Percentiles rank a stretch among this genome's conserved stretches.
These are phyloP conservation scores for Euura saliciscinereae DNA, from an alignment of 1,140 invertebrate genomes.

Conservation along the genomic window DNA sequence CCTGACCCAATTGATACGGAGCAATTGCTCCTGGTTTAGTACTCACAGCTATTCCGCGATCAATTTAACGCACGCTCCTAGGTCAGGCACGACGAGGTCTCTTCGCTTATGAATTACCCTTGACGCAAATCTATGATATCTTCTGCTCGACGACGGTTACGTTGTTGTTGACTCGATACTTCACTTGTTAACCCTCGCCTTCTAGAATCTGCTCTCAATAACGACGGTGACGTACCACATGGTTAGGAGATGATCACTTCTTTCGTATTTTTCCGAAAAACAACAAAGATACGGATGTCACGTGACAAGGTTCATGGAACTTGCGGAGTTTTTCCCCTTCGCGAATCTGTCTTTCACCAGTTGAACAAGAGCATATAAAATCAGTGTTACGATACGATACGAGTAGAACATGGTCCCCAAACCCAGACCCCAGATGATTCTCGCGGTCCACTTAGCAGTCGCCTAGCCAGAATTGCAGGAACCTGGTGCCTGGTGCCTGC, in stretches of 20 bases:
- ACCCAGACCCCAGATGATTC: too few relatives aligned
- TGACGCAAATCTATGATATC: not conserved
- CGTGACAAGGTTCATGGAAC: too few relatives aligned
- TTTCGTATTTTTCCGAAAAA: too few relatives aligned
- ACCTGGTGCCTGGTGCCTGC: not conserved
- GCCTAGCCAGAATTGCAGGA: not conserved
- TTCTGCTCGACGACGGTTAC: not conserved
- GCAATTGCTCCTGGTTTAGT: too few relatives aligned
- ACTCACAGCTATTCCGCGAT: too few relatives aligned
- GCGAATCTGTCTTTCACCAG: slow-evolving; percentile 36
- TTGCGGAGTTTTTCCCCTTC: slow-evolving; percentile 13
- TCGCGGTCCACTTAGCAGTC: slow-evolving; percentile 15
- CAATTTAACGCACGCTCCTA: too few relatives aligned
- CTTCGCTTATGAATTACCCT: too few relatives aligned
- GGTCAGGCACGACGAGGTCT: too few relatives aligned
- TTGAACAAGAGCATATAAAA: slow-evolving; percentile 35
- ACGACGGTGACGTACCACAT: too few relatives aligned
- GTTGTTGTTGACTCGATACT: not conserved
- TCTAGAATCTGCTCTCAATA: not conserved
- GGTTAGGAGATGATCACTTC: too few relatives aligned
- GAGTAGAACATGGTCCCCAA: not conserved
- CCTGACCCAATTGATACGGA: too few relatives aligned
- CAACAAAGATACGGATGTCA: too few relatives aligned
- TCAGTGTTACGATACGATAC: not conserved
- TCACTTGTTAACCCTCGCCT: not conserved